Evolutionary conservation across 2,113 vertebrate species (phyloP).

Genomic region (Paralichthys olivaceus): DNA sequence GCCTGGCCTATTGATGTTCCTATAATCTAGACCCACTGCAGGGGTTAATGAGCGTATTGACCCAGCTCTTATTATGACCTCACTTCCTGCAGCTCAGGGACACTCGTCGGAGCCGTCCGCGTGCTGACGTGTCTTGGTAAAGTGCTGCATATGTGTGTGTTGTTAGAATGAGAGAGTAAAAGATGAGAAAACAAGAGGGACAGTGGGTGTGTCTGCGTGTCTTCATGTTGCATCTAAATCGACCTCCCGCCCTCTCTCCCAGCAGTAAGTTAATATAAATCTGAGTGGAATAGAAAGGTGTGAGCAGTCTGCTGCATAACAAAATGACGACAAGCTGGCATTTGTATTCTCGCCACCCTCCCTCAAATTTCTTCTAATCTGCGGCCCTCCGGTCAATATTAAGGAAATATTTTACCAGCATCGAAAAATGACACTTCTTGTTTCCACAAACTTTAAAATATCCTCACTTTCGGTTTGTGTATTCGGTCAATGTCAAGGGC

Average conservation of each 20-base stretch:
- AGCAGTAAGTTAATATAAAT: slow-evolving; percentile 58
- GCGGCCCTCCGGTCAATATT: slow-evolving; percentile 31
- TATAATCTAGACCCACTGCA: slow-evolving; percentile 70
- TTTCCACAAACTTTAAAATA: slow-evolving; percentile 27
- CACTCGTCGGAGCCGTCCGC: slow-evolving; percentile 3
- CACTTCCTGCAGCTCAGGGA: slow-evolving; percentile 75
- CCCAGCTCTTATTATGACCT: slow-evolving; percentile 71
- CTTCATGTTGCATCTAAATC: slow-evolving; percentile 67
- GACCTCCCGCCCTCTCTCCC: slow-evolving; percentile 63
- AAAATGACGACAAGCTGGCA: slow-evolving; percentile 54
- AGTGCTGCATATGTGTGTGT: slow-evolving; percentile 38
- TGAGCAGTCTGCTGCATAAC: slow-evolving; percentile 61
- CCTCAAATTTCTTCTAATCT: slow-evolving; percentile 54
- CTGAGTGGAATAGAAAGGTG: slow-evolving; percentile 67
- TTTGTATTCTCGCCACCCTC: slow-evolving; percentile 61
- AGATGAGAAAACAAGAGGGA: slow-evolving; percentile 17
- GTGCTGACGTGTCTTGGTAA: slow-evolving; percentile 60
- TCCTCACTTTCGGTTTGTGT: slow-evolving; percentile 51
- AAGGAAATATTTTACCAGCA: slow-evolving; percentile 34
- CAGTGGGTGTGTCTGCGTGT: slow-evolving; percentile 35
- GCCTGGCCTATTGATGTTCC: slow-evolving; percentile 70
- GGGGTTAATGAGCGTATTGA: slow-evolving; percentile 79
- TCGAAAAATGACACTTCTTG: slow-evolving; percentile 48
- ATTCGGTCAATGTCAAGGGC: slow-evolving; percentile 68
- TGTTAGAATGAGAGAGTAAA: slow-evolving; percentile 21